phyloP scores from a whole-genome alignment of 1,140 invertebrate genomes.

The Chelonus insularis region DNA sequence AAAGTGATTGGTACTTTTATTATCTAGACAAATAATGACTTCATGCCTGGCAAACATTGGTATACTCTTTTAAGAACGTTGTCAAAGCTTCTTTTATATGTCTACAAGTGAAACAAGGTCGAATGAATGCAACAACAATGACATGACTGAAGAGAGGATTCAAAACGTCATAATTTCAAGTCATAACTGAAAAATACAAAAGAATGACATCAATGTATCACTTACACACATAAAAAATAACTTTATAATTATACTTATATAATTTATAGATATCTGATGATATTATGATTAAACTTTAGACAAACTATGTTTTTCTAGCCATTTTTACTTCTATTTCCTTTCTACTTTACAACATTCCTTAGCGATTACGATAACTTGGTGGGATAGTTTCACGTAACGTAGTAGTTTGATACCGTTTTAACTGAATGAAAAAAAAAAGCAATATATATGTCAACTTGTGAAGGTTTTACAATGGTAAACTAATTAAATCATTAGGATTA shows the following conservation, averaged over 20 bases:
- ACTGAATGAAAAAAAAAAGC: background rate
- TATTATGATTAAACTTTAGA: too few relatives aligned
- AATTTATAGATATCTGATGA: too few relatives aligned
- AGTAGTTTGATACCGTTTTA: background rate
- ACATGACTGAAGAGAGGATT: background rate
- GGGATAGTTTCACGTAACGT: background rate
- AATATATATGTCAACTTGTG: too few relatives aligned
- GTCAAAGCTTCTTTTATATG: background rate
- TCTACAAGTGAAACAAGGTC: background rate
- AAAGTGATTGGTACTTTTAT: slow-evolving; percentile 1
- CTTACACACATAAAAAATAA: too few relatives aligned
- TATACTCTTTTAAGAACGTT: background rate
- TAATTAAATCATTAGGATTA: too few relatives aligned
- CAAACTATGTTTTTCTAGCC: too few relatives aligned
- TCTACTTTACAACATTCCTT: background rate
- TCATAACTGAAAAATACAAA: too few relatives aligned
- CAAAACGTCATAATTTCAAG: background rate
- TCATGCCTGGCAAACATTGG: background rate
- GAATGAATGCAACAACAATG: background rate
- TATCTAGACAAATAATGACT: background rate
- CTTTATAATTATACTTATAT: too few relatives aligned
- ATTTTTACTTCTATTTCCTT: background rate
- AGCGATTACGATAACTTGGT: background rate
- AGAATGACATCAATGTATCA: too few relatives aligned
- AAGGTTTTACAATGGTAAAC: too few relatives aligned